Base-by-base conservation (phyloP, 2,888 invertebrate species). In the Oxytorus armatus region DNA sequence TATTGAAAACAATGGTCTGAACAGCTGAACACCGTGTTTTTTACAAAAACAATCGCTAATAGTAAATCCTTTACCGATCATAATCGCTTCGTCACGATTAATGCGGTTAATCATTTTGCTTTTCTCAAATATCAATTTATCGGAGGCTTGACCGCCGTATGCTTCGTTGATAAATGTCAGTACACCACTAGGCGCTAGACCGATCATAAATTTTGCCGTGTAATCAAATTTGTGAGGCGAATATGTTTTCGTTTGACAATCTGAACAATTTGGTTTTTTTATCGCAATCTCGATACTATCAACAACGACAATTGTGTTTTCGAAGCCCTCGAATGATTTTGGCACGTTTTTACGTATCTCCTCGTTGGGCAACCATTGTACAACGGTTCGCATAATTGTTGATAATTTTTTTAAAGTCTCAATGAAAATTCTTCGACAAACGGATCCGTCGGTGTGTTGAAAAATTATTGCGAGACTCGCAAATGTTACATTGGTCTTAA, bases 141-240 rank as follows among this genome's bases (percentile, higher is more conserved):
- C 33, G 16, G 33, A 23, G 33, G 10, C 16, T n/a, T 8, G 14
- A 25, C 16, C 33, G 3, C 33, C 55, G 10, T 33, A 33, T 4
- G 33, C 10, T 2, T 55, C 55, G 18, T 33, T 55, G 8, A 16
- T 33, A 4, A 10, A 55, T 10, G 33, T 55, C 0, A 55, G 3
- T 16, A 18, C 7, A 18, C 33, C 33, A 10, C 1, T 10, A 0
- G 33, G 16, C 7, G 55, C 18, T 2, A 55, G 10, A 4, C 33
- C 55, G 33, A 18, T 18, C 33, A 55, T 55, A 10, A 55, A 55
- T 33, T 55, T 55, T 2, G 55, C 55, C 16, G 18, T 33, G 10
- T 33, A 55, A 16, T 14, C 16, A 0, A 1, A 33, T 33, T 55
- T 29, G 0, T 4, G 33, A 0, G 33, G 29, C 0, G 16, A 55